These are phyloP conservation scores for Thera britannica DNA, from an alignment of 2,888 invertebrate species.

Conservation along the genomic window DNA sequence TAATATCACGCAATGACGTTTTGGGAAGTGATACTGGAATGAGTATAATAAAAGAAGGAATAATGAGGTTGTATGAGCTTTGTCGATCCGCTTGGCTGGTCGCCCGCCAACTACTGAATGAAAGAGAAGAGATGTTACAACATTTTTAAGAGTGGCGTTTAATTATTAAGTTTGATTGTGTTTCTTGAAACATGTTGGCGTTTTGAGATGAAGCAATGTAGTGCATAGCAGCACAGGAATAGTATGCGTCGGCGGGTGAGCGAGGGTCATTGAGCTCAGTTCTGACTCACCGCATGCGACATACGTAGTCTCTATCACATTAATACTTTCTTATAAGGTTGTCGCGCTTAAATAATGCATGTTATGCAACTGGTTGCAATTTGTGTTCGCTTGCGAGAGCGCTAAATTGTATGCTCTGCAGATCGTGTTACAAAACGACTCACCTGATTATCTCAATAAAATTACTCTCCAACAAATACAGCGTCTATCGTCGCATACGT, in stretches of 20 bases:
- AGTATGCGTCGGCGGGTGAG: constrained; percentile 71
- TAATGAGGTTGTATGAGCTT: constrained; percentile 21
- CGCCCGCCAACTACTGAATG: constrained; percentile 44
- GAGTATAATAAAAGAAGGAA: constrained; percentile 31
- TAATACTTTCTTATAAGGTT: constrained; percentile 83
- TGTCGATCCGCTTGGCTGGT: constrained; percentile 38
- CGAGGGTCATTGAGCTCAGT: constrained; percentile 74
- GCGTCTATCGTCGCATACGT: constrained; percentile 14
- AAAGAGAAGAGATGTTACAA: constrained; percentile 43
- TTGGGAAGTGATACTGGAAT: constrained; percentile 37
- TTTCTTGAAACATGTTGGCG: constrained; percentile 51
- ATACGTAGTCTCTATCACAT: constrained; percentile 77
- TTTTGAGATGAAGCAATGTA: constrained; percentile 65
- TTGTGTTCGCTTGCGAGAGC: constrained; percentile 66
- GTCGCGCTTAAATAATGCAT: constrained; percentile 81
- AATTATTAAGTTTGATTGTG: constrained; percentile 48
- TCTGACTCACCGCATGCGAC: constrained; percentile 76
- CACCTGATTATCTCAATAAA: constrained; percentile 29
- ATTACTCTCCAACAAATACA: constrained; percentile 25
- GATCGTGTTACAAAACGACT: constrained; percentile 43
- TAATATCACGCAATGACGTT: constrained; percentile 39
- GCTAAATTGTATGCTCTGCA: constrained; percentile 54
- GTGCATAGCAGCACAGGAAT: constrained; percentile 69
- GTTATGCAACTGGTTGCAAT: constrained; percentile 81
- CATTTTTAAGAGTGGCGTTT: constrained; percentile 38